These are phyloP conservation scores for Eilema caniola DNA, from an alignment of 2,888 invertebrate genomes.

Conservation along the genomic window DNA sequence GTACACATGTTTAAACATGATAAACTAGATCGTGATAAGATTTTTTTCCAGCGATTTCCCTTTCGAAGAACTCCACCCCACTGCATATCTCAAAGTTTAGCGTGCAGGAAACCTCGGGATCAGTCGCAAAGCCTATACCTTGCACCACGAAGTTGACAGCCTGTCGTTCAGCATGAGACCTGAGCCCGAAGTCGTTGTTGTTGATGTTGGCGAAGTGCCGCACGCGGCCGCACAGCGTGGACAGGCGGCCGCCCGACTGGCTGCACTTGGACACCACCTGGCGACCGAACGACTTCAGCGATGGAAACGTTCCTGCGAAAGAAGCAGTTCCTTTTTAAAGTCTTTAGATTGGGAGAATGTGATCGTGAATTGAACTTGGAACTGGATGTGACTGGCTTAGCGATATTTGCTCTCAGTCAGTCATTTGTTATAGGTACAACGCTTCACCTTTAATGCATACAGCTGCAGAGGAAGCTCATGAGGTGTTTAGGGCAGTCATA, in stretches of 20 bases:
- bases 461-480: too few species aligned
- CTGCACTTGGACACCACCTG: slow-evolving; percentile 62
- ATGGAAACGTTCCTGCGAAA: slow-evolving; percentile 74
- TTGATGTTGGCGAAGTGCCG: slow-evolving; percentile 59
- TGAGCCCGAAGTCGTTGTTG: slow-evolving; percentile 54
- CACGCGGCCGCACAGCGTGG: slow-evolving; percentile 69
- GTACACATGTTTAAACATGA: too few species aligned
- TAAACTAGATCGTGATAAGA: too few species aligned
- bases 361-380: neutral
- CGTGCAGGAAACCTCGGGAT: neutral
- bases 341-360: neutral
- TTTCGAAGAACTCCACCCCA: too few species aligned
- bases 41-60: too few species aligned
- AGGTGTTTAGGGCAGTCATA: too few species aligned
- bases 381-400: neutral
- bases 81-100: too few species aligned
- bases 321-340: neutral
- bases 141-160: slow-evolving; percentile 83
- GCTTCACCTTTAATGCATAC: too few species aligned
- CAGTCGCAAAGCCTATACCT: slow-evolving; percentile 56
- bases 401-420: too few species aligned
- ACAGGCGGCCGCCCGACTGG: slow-evolving; percentile 59
- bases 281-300: slow-evolving; percentile 70
- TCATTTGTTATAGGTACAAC: too few species aligned
- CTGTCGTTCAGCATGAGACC: slow-evolving; percentile 75